Evolutionary conservation across 2,113 vertebrate species (phyloP), one percentile per base, ranked within the genome.

Genomic region (Semicossyphus pulcher): DNA sequence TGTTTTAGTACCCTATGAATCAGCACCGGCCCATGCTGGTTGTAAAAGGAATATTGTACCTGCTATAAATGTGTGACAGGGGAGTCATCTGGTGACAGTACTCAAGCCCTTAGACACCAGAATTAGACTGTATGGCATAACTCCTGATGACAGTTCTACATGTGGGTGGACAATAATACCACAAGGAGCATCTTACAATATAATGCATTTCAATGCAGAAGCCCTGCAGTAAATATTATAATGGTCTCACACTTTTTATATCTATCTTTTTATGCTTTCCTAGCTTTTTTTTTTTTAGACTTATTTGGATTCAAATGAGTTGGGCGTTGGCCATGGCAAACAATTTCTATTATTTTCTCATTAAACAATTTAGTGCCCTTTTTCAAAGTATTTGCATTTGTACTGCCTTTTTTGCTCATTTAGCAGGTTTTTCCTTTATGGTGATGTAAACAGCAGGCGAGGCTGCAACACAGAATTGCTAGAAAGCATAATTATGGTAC

Each of bases 11-110:
- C 26, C 37, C 36, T 36, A 36, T 83, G 78, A 85, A 75, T 85
- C 72, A 80, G 54, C 32, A 47, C 15, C 16, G 37, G 57, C 75
- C 39, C 76, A 31, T 45, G 28, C 34, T 31, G 25, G 68, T 36
- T 57, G 67, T 86, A 72, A 82, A 84, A 75, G 42, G 5, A 48
- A 77, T 65, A 83, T 75, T 82, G 78, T 74, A 66, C 44, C 45
- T 42, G 58, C 57, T 72, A 42, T n/a, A 76, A 76, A 86, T 58
- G 67, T 63, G 71, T 54, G 41, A 68, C 75, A 36, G 10, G 81
- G 47, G 75, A 74, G 59, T 70, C 41, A 57, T 84, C 79, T 44
- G 56, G 59, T 59, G 25, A 72, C 68, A 14, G 32, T 26, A 20
- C n/a, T 31, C 28, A 18, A 18, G 29, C 41, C 31, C 54, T 59